These are phyloP conservation scores for Megalopta genalis DNA, from an alignment of 1,140 invertebrate genomes.

Conservation along the genomic window DNA sequence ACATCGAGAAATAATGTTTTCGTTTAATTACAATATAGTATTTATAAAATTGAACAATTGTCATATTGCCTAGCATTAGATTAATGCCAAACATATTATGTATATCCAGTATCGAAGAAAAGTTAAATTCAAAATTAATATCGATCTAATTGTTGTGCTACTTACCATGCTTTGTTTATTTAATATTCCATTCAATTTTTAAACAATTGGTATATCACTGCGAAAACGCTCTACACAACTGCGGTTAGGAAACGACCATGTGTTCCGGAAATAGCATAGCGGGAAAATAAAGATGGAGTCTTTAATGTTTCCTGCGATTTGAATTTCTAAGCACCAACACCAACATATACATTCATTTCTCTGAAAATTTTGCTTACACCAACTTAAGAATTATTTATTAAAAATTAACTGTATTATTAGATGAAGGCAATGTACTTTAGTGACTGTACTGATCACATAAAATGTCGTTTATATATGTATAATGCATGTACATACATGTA, in stretches of 20 bases:
- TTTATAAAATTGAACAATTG: not conserved
- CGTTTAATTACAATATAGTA: not conserved
- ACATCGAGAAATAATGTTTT: not conserved
- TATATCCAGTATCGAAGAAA: not conserved
- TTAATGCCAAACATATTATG: not conserved
- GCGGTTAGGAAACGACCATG: constrained; percentile 40
- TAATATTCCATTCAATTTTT: constrained; percentile 31
- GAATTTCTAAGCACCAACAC: not conserved
- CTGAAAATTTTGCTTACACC: not conserved
- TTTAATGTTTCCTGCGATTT: constrained; percentile 25
- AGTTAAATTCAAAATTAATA: not conserved
- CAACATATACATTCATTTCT: not conserved
- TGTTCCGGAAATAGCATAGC: constrained; percentile 35
- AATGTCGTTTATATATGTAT: constrained; percentile 2
- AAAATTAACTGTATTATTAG: not conserved
- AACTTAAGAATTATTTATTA: not conserved
- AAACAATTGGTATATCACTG: not conserved
- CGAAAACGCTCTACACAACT: not conserved
- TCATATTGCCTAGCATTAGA: not conserved
- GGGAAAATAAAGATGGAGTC: constrained; percentile 29
- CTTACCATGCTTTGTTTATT: constrained; percentile 27
- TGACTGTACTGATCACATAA: not conserved
- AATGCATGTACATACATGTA: too few species aligned
- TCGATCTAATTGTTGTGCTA: not conserved
- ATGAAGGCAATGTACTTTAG: not conserved